Evolutionary conservation across 2,113 vertebrate species (phyloP).

Genomic region (Pseudonaja textilis): DNA sequence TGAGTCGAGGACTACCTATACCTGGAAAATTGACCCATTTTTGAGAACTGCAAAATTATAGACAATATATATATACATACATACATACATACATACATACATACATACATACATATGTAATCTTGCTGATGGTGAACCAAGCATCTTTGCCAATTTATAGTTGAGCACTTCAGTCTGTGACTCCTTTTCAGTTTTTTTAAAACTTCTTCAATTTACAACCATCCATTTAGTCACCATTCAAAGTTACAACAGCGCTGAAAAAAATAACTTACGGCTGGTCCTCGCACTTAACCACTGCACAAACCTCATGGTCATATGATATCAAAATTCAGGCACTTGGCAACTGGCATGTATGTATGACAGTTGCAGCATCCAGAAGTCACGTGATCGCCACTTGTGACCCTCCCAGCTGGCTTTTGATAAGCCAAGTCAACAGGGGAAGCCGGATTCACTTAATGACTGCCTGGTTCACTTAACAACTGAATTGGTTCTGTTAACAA

Average conservation of each 20-base stretch:
- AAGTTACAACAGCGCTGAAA: neutral
- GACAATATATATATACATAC: neutral
- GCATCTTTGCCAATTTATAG: neutral
- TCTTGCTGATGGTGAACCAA: neutral
- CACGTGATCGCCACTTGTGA: neutral
- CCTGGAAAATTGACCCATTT: neutral
- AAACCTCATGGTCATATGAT: neutral
- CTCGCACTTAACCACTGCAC: neutral
- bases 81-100: no score
- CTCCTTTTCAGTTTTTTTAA: neutral
- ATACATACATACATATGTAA: neutral
- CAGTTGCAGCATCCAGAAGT: neutral
- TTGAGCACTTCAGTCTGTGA: neutral
- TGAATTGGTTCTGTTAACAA: neutral
- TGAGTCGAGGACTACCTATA: neutral
- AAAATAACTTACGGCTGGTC: no score
- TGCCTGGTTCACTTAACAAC: neutral
- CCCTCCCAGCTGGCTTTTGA: neutral
- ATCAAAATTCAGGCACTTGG: neutral
- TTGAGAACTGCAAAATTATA: neutral
- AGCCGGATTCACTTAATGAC: neutral
- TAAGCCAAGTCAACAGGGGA: no score
- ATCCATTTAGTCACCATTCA: neutral
- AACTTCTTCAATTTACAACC: neutral
- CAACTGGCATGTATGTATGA: no score